Evolutionary conservation across 1,140 invertebrate species (phyloP), one percentile per base, ranked within the genome.

Genomic region (Bombus polaris): DNA sequence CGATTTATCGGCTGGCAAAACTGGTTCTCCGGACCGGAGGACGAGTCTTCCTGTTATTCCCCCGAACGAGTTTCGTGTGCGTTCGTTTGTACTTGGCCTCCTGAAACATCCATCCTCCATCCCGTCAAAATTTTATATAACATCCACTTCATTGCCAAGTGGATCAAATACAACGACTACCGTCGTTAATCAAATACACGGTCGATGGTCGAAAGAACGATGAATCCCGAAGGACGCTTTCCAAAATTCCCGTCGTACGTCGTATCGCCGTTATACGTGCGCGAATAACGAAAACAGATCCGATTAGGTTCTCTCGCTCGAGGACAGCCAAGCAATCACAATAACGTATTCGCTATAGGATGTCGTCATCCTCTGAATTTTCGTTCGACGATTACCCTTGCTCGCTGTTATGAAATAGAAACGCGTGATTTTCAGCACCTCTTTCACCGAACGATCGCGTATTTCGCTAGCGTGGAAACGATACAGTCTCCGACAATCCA

Each of bases 1-100:
- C 53, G 22, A n/a, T 85, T 87, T 22, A 70, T 32, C 47, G 47
- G 2, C 57, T 15, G 12, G 47, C 53, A 32, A 66, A 86, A 86
- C 76, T 87, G 77, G 70, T 87, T 81, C 72, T 35, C 59, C 22
- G 35, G 22, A 22, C 59, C 22, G n/a, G 15, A n/a, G 53, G 10
- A 10, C 84, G 53, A 87, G 35, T 73, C 75, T 87, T 82, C 25
- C 77, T 81, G 72, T 76, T 65, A 65, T 47, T 70, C 25, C 13
- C 42, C 22, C 10, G 39, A 66, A 57, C 75, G 37, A 47, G 13
- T 12, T 5, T n/a, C 15, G 59, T 13, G 39, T 13, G 59, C 44
- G 35, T 79, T 68, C 53, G n/a, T 39, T 25, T 32, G n/a, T 53
- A 25, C n/a, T 5, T 35, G 18, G 3, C 35, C 6, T 12, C 1